These are phyloP conservation scores for Hirtodrosophila trivittata DNA, from an alignment of 2,888 invertebrate species.

Conservation along the genomic window DNA sequence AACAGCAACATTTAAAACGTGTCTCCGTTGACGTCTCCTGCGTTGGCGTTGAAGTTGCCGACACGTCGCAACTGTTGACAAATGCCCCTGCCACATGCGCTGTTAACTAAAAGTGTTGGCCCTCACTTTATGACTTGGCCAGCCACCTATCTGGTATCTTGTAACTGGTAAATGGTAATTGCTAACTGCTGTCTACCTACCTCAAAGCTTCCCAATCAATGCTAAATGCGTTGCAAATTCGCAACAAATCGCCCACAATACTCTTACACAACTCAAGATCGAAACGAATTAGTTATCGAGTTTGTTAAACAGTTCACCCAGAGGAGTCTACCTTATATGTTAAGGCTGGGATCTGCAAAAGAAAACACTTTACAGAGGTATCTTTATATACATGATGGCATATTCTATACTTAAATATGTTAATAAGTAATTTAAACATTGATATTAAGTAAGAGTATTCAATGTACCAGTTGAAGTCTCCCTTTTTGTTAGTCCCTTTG, in stretches of 20 bases:
- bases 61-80: constrained; percentile 72
- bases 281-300: neutral
- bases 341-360: neutral
- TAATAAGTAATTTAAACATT: no score
- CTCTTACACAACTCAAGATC: constrained; percentile 7
- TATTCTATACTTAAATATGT: no score
- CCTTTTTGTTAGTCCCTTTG: no score
- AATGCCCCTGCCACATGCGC: constrained; percentile 73
- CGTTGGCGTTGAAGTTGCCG: constrained; percentile 75
- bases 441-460: constrained; percentile 21
- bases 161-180: constrained; percentile 19
- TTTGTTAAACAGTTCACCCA: no score
- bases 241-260: constrained; percentile 33
- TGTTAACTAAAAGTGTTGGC: constrained; percentile 69
- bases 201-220: constrained; percentile 58
- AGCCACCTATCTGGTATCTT: constrained; percentile 37
- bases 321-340: neutral
- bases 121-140: constrained; percentile 43
- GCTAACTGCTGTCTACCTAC: constrained; percentile 50
- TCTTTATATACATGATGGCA: no score
- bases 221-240: constrained; percentile 53
- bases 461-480: no score
- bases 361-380: no score
- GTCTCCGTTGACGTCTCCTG: constrained; percentile 48
- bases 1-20: constrained; percentile 47